Conservation (phyloP, 2,888 invertebrate species). For the Entomobrya proxima region DNA sequence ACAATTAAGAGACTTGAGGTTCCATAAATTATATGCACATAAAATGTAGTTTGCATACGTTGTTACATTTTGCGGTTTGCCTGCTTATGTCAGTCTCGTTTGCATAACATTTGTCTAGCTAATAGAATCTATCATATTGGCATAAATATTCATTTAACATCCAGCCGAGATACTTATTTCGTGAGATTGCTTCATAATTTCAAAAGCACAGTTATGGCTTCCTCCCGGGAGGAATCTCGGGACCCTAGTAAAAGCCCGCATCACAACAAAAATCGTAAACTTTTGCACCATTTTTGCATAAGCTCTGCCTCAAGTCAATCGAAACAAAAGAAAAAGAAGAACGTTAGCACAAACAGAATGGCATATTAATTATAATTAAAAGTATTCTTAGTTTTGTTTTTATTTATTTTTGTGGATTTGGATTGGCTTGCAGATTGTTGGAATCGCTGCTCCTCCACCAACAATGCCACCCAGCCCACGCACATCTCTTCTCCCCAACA, state of each 20-base stretch:
- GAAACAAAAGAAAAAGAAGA: constrained; percentile 48
- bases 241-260: constrained; percentile 47
- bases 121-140: too few species aligned
- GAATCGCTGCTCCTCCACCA: constrained; percentile 74
- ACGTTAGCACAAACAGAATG: not conserved
- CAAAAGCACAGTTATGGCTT: constrained; percentile 24
- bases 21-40: too few species aligned
- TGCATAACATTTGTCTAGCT: not conserved
- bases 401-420: not conserved
- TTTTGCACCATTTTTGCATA: constrained; percentile 39
- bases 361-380: not conserved
- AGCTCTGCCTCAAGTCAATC: constrained; percentile 6
- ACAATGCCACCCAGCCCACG: constrained; percentile 75
- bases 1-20: too few species aligned
- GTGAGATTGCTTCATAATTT: not conserved
- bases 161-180: too few species aligned
- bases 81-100: not conserved
- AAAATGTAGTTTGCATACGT: not conserved
- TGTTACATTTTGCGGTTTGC: not conserved
- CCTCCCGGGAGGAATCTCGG: constrained; percentile 24
- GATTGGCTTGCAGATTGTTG: constrained; percentile 74
- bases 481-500: constrained; percentile 73
- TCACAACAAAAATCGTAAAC: constrained; percentile 45
- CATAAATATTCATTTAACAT: too few species aligned
- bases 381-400: not conserved